phyloP scores from a whole-genome alignment of 1,140 invertebrate genomes.

The Cephus cinctus region DNA sequence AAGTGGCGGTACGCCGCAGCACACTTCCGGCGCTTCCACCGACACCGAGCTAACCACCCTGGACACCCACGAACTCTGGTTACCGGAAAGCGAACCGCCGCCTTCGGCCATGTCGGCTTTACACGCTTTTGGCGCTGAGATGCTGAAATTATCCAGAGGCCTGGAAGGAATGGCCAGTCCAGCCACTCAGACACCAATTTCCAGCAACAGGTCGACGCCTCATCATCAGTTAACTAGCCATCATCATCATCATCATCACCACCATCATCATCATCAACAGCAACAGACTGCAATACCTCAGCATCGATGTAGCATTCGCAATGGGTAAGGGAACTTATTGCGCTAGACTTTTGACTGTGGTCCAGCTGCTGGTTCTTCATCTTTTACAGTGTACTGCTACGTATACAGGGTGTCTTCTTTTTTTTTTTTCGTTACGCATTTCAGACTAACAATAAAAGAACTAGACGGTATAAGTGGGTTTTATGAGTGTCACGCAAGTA shows the following conservation, averaged over 20 bases:
- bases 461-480: no score
- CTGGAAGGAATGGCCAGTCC: conserved; percentile 59
- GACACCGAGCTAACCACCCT: conserved; percentile 78
- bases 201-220: conserved; percentile 21
- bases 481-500: no score
- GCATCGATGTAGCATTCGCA: conserved; percentile 34
- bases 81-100: conserved; percentile 75
- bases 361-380: conserved; percentile 3
- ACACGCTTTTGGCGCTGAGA: conserved; percentile 79
- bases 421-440: no score
- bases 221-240: neutral
- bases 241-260: conserved; percentile 30
- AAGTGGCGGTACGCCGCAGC: conserved; percentile 61
- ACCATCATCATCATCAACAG: conserved; percentile 23
- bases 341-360: conserved; percentile 19
- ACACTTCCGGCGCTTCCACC: conserved; percentile 72
- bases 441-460: no score
- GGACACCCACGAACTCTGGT: conserved; percentile 77
- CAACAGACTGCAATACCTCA: conserved; percentile 23
- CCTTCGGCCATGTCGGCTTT: conserved; percentile 78
- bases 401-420: no score
- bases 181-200: conserved; percentile 11
- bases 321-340: conserved; percentile 39
- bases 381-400: conserved; percentile 13
- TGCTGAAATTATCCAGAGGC: conserved; percentile 75